A percentile compares a stretch with the other conserved stretches of the same genome.
phyloP scores from a whole-genome alignment of 2,113 vertebrate species.

The Pseudolaguvia tuberculata region DNA sequence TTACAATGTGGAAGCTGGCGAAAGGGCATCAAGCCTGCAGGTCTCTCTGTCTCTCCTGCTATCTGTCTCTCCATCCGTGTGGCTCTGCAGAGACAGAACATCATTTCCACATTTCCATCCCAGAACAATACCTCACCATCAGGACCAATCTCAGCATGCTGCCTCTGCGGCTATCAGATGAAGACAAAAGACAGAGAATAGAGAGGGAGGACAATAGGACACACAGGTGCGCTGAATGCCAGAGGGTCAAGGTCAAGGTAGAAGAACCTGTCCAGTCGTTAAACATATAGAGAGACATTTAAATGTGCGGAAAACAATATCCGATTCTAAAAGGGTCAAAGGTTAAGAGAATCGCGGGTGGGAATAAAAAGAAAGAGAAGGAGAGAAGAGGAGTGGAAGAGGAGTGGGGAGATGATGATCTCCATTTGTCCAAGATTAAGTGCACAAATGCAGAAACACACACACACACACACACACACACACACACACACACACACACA shows the following conservation, averaged over 20 bases:
- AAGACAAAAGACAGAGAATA: conserved; percentile 27
- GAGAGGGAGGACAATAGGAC: conserved; percentile 17
- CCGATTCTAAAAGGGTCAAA: conserved; percentile 9
- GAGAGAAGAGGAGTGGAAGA: not conserved
- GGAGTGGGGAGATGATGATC: conserved; percentile 14
- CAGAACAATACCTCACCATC: conserved; percentile 55
- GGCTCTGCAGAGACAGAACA: conserved; percentile 35
- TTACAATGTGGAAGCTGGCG: conserved; percentile 65
- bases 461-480: too few species aligned
- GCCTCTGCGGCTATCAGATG: conserved; percentile 29
- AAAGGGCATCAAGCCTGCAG: conserved; percentile 53
- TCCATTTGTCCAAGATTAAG: not conserved
- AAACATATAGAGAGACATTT: conserved; percentile 9
- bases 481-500: too few species aligned
- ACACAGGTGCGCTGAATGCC: conserved; percentile 8
- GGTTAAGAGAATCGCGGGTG: not conserved
- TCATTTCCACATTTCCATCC: conserved; percentile 53
- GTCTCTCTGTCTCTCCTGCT: conserved; percentile 42
- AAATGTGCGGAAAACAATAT: not conserved
- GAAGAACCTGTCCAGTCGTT: not conserved
- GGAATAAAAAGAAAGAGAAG: not conserved
- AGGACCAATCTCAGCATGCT: conserved; percentile 48
- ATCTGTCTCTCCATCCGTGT: conserved; percentile 16
- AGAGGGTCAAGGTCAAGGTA: conserved; percentile 28
- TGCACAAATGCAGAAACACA: not conserved